Conservation (phyloP, 2,888 invertebrate species). For the Loripinus fragilis region DNA sequence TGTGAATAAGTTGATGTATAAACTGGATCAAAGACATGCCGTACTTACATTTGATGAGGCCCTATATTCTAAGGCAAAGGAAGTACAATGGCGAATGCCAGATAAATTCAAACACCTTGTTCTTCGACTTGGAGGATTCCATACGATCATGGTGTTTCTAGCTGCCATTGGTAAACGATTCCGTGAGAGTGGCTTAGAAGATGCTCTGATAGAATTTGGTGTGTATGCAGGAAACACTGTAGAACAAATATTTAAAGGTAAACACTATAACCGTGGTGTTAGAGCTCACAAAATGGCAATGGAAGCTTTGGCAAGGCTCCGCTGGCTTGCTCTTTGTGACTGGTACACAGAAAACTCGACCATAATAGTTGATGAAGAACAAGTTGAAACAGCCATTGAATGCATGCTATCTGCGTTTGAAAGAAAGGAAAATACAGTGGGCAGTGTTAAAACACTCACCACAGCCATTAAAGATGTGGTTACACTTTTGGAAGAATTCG, state of each 20-base stretch:
- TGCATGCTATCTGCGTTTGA: no score
- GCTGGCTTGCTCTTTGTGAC: not conserved
- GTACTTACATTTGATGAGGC: not conserved
- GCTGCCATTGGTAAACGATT: not conserved
- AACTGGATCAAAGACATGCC: not conserved
- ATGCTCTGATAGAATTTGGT: not conserved
- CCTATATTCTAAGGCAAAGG: constrained; percentile 10
- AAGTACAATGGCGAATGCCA: not conserved
- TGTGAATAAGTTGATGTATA: not conserved
- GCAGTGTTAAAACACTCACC: no score
- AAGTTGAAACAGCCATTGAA: no score
- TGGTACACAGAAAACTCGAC: not conserved
- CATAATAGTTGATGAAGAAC: no score
- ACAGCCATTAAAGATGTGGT: no score
- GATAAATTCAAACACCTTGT: not conserved
- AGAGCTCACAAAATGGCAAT: constrained; percentile 5
- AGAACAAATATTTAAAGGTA: not conserved
- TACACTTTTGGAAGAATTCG: no score
- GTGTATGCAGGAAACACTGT: not conserved
- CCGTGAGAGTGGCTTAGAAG: not conserved
- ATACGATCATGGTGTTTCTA: not conserved
- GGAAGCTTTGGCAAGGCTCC: not conserved
- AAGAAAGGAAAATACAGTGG: no score
- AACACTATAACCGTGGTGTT: not conserved
- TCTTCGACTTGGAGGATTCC: constrained; percentile 13